Base-by-base conservation (phyloP, 2,113 vertebrate species). In the Holacanthus passer region DNA sequence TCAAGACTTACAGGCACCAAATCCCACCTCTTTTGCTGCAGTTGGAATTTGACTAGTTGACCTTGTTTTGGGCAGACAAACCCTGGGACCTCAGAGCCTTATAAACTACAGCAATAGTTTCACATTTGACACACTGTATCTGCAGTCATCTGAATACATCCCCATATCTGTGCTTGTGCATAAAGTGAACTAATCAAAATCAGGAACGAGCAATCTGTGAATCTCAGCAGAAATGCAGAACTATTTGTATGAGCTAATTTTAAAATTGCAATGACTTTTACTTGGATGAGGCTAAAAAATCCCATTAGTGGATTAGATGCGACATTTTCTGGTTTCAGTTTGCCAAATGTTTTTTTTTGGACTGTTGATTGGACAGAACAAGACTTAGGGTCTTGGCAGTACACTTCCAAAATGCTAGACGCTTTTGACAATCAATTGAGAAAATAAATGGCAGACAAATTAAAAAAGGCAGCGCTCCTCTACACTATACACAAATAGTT, bases 21-120 rank as follows among this genome's bases (percentile, higher is more conserved):
- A 62, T 69, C 24, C 3, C 8, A 5, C 24, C 22, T 70, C 8
- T 11, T 56, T 48, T 19, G 45, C 19, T 7, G 11, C 8, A 11
- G 11, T 52, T 59, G 4, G 35, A 3, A 59, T 24, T 41, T 41
- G 32, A 41, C 45, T 71, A 19, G 32, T 7, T 63, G 14, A 50
- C n/a, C 1, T 56, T 43, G 5, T 47, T 45, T n/a, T 31, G 10
- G 12, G 20, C 37, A 17, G 41, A 41, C 8, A 52, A 67, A 80
- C 14, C 27, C 77, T 56, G 6, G 10, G 27, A 62, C 3, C 10
- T 37, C 8, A 8, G 16, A 69, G 16, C 11, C 5, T 50, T 48
- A 55, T 19, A 64, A 56, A 24, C 32, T 65, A 39, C 66, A 76
- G 29, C 31, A 39, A 17, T n/a, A 29, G 5, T 71, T 68, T 53